Evolutionary conservation across 1,140 invertebrate genomes (phyloP).

Genomic region (Eueides isabella): DNA sequence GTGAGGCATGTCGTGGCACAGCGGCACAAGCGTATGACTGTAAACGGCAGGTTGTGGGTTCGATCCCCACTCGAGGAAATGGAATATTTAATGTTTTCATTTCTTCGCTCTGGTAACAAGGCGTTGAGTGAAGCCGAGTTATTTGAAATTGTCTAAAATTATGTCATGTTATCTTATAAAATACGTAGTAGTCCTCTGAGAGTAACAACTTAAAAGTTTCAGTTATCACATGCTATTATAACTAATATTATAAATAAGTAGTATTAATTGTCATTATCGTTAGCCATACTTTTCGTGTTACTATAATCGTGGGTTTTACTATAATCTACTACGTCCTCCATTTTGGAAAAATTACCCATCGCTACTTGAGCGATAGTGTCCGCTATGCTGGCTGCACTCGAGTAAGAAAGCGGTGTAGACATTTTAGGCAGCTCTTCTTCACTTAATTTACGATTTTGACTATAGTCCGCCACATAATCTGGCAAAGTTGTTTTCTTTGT

Average conservation of each 20-base stretch:
- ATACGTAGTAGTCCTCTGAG: too few species aligned
- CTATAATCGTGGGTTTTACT: slow-evolving; percentile 71
- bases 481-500: slow-evolving; percentile 80
- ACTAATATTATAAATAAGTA: not conserved
- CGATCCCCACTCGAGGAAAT: too few species aligned
- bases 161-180: too few species aligned
- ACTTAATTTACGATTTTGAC: slow-evolving; percentile 68
- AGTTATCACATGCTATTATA: not conserved
- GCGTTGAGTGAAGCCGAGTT: too few species aligned
- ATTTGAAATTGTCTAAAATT: too few species aligned
- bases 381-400: slow-evolving; percentile 67
- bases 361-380: slow-evolving; percentile 75
- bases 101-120: too few species aligned
- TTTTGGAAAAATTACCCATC: slow-evolving; percentile 72
- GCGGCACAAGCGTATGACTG: too few species aligned
- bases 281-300: slow-evolving; percentile 51
- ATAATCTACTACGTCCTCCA: slow-evolving; percentile 68
- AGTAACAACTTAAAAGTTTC: too few species aligned
- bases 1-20: too few species aligned
- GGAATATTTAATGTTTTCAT: too few species aligned
- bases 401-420: slow-evolving; percentile 68
- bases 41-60: too few species aligned
- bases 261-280: slow-evolving; percentile 63
- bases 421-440: slow-evolving; percentile 69
- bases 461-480: slow-evolving; percentile 73